These are phyloP conservation scores for Dicycla oo DNA, from an alignment of 2,888 invertebrate genomes.

Conservation along the genomic window DNA sequence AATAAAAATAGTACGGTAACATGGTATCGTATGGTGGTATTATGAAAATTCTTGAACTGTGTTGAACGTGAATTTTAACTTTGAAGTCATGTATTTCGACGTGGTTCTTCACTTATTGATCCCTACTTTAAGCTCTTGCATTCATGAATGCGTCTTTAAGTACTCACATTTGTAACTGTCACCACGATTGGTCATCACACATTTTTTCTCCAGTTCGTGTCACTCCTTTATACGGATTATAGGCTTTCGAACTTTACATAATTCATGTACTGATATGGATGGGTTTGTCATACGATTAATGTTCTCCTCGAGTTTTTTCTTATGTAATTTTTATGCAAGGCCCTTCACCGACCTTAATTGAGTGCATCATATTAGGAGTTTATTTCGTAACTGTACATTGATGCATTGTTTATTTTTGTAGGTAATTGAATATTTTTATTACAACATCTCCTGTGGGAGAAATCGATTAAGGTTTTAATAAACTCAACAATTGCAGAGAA, in stretches of 20 bases:
- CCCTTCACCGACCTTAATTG: slow-evolving; percentile 57
- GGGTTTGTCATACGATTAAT: slow-evolving; percentile 62
- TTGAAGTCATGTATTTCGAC: slow-evolving; percentile 17
- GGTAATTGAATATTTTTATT: slow-evolving; percentile 30
- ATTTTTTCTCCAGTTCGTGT: slow-evolving; percentile 61
- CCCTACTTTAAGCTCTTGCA: slow-evolving; percentile 49
- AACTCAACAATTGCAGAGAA: background rate
- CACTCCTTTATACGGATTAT: slow-evolving; percentile 66
- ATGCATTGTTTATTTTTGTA: slow-evolving; percentile 41
- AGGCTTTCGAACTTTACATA: slow-evolving; percentile 67
- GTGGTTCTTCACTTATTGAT: slow-evolving; percentile 43
- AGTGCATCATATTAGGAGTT: slow-evolving; percentile 56
- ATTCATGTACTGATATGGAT: slow-evolving; percentile 63
- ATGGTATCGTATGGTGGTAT: too few relatives aligned
- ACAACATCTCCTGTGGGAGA: slow-evolving; percentile 12
- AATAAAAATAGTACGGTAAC: too few relatives aligned
- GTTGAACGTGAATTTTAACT: slow-evolving; percentile 12
- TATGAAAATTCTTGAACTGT: slow-evolving; percentile 16
- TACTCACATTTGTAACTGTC: slow-evolving; percentile 69
- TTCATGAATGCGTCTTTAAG: slow-evolving; percentile 57
- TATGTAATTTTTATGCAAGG: slow-evolving; percentile 63
- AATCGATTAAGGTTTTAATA: slow-evolving; percentile 16
- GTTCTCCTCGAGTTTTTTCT: slow-evolving; percentile 54
- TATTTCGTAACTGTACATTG: slow-evolving; percentile 46
- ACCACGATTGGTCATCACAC: slow-evolving; percentile 68